These are phyloP conservation scores for Ranitomeya variabilis DNA, from an alignment of 2,113 vertebrate species.

Conservation along the genomic window DNA sequence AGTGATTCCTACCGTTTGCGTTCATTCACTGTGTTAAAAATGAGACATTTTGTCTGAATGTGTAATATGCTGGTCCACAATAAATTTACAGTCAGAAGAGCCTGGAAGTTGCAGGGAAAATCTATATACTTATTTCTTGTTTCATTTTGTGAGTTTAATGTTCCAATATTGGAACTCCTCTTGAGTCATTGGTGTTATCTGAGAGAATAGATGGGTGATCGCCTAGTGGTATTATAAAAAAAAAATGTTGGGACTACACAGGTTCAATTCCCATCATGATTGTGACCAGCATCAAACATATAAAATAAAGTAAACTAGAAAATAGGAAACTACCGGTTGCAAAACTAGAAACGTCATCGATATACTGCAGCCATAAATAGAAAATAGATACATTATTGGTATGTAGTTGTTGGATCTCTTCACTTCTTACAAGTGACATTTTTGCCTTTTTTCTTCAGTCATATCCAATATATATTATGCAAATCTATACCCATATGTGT, in stretches of 20 bases:
- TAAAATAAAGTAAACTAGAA: background rate
- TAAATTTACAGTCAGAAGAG: constrained; percentile 51
- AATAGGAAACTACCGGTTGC: no score
- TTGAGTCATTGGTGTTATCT: background rate
- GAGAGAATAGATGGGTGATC: background rate
- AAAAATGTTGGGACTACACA: background rate
- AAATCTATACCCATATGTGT: background rate
- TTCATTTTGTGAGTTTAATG: constrained; percentile 40
- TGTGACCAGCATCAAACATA: background rate
- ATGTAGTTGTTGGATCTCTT: background rate
- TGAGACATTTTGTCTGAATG: constrained; percentile 55
- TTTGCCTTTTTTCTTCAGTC: background rate
- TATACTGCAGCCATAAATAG: no score
- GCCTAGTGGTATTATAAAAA: background rate
- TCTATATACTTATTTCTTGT: constrained; percentile 45
- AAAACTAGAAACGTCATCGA: no score
- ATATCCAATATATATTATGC: background rate
- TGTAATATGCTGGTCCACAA: constrained; percentile 46
- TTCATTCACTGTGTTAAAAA: constrained; percentile 47
- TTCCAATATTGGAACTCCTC: background rate
- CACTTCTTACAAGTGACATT: background rate
- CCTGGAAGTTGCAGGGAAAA: constrained; percentile 27
- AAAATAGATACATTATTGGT: background rate
- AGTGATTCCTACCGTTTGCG: constrained; percentile 51
- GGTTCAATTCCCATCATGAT: background rate